phyloP scores from a whole-genome alignment of 2,797 vertebrate species.

The Meriones psammophilus region DNA sequence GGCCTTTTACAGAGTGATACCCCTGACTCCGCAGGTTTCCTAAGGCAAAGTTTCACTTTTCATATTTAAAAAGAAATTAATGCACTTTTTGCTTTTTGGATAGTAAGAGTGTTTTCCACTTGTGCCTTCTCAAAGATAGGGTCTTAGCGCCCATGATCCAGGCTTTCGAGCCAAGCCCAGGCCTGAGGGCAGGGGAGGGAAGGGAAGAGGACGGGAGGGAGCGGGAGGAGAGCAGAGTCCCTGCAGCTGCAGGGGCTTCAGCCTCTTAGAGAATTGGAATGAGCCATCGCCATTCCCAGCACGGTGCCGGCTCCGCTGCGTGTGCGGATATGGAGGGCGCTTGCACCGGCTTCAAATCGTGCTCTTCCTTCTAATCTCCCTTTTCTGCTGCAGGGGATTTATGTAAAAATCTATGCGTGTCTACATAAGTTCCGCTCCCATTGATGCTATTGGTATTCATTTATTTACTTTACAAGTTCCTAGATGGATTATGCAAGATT shows the following conservation, averaged over 20 bases:
- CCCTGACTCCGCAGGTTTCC: neutral
- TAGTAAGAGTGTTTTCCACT: neutral
- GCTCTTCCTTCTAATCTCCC: conserved; percentile 27
- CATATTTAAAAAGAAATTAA: neutral
- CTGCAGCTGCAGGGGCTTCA: conserved; percentile 70
- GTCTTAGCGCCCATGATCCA: neutral
- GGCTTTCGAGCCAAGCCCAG: conserved; percentile 1
- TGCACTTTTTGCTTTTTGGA: neutral
- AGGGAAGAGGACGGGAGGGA: neutral
- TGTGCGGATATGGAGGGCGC: neutral
- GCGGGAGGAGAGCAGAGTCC: neutral
- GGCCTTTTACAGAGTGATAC: neutral
- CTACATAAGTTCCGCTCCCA: conserved; percentile 59
- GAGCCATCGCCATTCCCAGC: conserved; percentile 43
- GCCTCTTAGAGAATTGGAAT: conserved; percentile 63
- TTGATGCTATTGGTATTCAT: conserved; percentile 67
- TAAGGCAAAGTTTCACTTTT: conserved; percentile 29
- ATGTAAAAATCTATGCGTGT: conserved; percentile 61
- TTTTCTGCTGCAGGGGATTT: conserved; percentile 20
- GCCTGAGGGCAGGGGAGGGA: neutral
- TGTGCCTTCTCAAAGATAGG: neutral
- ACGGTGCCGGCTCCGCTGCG: neutral
- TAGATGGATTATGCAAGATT: conserved; percentile 68
- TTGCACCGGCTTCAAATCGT: neutral
- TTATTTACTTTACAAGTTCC: conserved; percentile 77